These are phyloP conservation scores for Cacoxenus indagator DNA, from an alignment of 2,888 invertebrate species.

Conservation along the genomic window DNA sequence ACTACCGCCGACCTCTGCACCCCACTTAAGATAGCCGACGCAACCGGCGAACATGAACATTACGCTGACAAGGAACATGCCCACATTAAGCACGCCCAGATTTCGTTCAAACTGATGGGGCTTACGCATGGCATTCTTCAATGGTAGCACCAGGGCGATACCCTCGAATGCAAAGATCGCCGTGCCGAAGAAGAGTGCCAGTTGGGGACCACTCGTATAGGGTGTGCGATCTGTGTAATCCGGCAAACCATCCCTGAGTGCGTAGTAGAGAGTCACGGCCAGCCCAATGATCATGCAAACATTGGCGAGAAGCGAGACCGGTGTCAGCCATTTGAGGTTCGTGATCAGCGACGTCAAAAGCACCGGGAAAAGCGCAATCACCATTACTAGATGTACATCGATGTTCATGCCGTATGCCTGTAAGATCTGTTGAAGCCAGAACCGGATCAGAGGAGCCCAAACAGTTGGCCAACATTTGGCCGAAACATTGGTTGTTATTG, in stretches of 20 bases:
- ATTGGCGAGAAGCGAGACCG: slow-evolving; percentile 84
- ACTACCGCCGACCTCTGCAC: slow-evolving; percentile 84
- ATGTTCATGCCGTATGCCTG: slow-evolving; percentile 76
- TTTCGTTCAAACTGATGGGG: slow-evolving; percentile 84
- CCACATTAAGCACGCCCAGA: slow-evolving; percentile 89
- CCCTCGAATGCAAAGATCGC: slow-evolving; percentile 98
- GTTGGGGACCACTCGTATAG: slow-evolving; percentile 74
- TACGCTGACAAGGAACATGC: slow-evolving; percentile 81
- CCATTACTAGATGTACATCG: slow-evolving; percentile 81
- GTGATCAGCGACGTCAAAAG: slow-evolving; percentile 82
- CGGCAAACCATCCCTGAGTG: slow-evolving; percentile 82
- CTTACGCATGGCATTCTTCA: slow-evolving; percentile 91
- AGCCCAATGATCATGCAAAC: slow-evolving; percentile 79
- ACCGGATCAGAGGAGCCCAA: no score
- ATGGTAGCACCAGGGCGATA: slow-evolving; percentile 91
- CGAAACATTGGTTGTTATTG: neutral
- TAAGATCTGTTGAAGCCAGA: slow-evolving; percentile 74
- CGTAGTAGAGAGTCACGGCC: slow-evolving; percentile 82
- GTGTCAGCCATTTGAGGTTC: slow-evolving; percentile 82
- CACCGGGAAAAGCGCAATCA: slow-evolving; percentile 80
- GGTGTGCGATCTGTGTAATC: slow-evolving; percentile 73
- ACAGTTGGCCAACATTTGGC: neutral
- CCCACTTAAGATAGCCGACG: slow-evolving; percentile 90
- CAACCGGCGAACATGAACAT: slow-evolving; percentile 88
- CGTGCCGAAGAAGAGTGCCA: slow-evolving; percentile 95